Conservation (phyloP, 2,113 vertebrate genomes). For the Macaca nemestrina region DNA sequence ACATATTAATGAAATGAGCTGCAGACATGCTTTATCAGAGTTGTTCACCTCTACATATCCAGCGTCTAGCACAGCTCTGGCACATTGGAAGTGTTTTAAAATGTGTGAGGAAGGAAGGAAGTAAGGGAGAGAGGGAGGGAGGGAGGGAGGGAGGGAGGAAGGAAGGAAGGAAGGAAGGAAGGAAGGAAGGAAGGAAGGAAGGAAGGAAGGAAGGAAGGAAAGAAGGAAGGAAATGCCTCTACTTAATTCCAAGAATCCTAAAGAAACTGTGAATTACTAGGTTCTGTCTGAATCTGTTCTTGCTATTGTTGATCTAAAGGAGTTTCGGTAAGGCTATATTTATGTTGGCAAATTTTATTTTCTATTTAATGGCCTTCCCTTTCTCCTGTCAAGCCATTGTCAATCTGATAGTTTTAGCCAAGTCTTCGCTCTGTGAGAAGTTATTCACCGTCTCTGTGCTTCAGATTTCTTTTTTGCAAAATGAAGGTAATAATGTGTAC, state of each 20-base stretch:
- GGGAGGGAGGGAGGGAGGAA: rapidly evolving
- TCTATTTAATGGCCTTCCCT: not conserved
- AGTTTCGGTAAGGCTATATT: not conserved
- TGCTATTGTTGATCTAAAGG: not conserved
- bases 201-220: not conserved
- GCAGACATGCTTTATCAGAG: not conserved
- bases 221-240: not conserved
- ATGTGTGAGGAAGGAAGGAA: not conserved
- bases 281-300: not conserved
- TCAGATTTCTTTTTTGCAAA: not conserved
- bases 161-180: not conserved
- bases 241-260: not conserved
- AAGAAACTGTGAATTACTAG: not conserved
- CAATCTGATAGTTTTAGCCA: not conserved
- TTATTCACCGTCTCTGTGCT: not conserved
- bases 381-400: not conserved
- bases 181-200: no score
- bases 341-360: not conserved
- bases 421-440: not conserved
- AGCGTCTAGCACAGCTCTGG: not conserved
- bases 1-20: not conserved
- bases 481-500: not conserved
- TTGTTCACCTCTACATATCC: not conserved
- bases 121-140: not conserved
- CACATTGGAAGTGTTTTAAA: not conserved